phyloP scores from a whole-genome alignment of 1,140 invertebrate genomes.

The Leptinotarsa defecta region DNA sequence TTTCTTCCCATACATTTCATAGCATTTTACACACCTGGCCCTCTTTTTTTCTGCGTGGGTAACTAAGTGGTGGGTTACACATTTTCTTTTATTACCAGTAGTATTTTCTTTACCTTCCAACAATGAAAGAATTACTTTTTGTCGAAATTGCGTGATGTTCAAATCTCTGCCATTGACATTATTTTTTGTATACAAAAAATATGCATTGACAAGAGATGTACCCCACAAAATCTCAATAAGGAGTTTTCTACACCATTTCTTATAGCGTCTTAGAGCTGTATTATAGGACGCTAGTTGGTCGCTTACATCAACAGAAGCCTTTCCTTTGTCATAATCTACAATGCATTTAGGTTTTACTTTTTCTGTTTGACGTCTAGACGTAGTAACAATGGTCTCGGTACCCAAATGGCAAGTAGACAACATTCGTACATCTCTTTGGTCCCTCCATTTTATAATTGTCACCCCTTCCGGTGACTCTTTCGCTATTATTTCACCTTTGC shows the following conservation, averaged over 20 bases:
- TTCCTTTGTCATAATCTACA: conserved; percentile 47
- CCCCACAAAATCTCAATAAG: conserved; percentile 30
- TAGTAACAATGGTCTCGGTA: not conserved
- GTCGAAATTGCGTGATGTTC: conserved; percentile 25
- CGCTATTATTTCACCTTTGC: conserved; percentile 29
- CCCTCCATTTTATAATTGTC: conserved; percentile 27
- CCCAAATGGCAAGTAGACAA: conserved; percentile 31
- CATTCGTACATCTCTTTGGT: conserved; percentile 31
- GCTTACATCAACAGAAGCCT: conserved; percentile 50
- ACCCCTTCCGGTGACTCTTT: conserved; percentile 29
- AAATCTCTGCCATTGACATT: conserved; percentile 5
- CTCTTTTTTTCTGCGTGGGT: conserved; percentile 24
- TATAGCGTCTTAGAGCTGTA: conserved; percentile 31
- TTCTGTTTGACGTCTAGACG: conserved; percentile 1
- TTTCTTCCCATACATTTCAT: conserved; percentile 25
- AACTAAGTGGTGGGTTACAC: conserved; percentile 21
- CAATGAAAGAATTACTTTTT: conserved; percentile 17
- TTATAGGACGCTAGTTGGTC: conserved; percentile 51
- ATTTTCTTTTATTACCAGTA: not conserved
- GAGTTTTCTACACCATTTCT: conserved; percentile 49
- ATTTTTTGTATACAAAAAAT: conserved; percentile 27
- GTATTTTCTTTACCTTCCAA: conserved; percentile 6
- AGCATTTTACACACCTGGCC: conserved; percentile 16
- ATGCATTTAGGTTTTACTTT: conserved; percentile 39
- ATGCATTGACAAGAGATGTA: conserved; percentile 28